phyloP scores from a whole-genome alignment of 2,113 vertebrate genomes.

The Willisornis vidua region DNA sequence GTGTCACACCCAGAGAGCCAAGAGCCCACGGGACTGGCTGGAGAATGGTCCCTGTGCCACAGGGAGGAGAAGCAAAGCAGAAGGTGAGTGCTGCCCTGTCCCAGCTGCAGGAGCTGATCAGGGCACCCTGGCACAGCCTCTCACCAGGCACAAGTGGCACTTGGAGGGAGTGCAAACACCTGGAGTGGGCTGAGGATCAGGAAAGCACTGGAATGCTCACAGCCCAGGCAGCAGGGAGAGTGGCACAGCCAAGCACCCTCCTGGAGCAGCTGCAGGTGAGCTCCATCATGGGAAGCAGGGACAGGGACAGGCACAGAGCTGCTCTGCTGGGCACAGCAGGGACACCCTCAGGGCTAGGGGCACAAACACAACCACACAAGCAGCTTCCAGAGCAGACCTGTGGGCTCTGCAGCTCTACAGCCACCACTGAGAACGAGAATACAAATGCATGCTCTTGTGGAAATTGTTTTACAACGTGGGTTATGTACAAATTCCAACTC shows the following conservation, averaged over 20 bases:
- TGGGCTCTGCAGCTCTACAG: background rate
- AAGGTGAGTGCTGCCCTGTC: background rate
- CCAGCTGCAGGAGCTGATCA: background rate
- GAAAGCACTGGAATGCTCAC: background rate
- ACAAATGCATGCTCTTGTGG: background rate
- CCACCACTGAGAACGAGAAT: background rate
- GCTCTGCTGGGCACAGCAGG: background rate
- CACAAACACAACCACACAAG: background rate
- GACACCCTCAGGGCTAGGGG: background rate
- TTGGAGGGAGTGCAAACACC: background rate
- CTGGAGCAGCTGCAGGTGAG: background rate
- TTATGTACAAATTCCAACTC: slow-evolving; percentile 45
- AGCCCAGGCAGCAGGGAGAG: background rate
- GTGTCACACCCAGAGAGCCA: background rate
- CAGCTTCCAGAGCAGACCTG: background rate
- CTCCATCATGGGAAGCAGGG: rapidly evolving
- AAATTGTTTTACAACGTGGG: slow-evolving; percentile 10
- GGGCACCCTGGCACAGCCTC: background rate
- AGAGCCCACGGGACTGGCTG: background rate
- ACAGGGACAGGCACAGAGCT: background rate
- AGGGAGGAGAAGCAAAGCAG: background rate
- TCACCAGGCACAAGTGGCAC: background rate
- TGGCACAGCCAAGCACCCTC: background rate
- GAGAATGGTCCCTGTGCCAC: background rate
- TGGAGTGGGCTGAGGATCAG: background rate